Evolutionary conservation across 2,888 invertebrate genomes (phyloP).

Genomic region (Boloria euphrosyne): DNA sequence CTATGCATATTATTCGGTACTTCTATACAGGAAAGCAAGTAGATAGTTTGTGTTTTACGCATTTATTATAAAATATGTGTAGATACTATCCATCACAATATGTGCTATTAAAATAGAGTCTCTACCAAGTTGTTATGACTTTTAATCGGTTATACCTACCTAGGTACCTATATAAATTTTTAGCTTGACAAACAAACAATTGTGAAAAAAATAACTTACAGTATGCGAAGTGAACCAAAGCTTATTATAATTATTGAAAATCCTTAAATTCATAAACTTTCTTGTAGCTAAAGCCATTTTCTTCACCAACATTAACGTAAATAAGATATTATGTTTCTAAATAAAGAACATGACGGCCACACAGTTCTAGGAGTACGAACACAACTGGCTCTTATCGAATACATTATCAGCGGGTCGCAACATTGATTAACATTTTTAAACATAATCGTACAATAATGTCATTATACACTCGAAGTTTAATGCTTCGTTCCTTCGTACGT

Average conservation of each 20-base stretch:
- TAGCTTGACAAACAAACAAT: too few relatives aligned
- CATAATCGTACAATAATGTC: constrained; percentile 33
- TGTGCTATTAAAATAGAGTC: too few relatives aligned
- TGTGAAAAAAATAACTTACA: constrained; percentile 55
- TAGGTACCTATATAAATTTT: too few relatives aligned
- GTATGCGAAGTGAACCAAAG: constrained; percentile 51
- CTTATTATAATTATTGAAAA: constrained; percentile 56
- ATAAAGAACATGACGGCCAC: constrained; percentile 41
- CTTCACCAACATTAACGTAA: constrained; percentile 37
- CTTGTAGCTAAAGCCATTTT: constrained; percentile 66
- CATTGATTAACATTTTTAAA: constrained; percentile 67
- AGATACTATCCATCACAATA: too few relatives aligned
- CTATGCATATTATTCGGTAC: too few relatives aligned
- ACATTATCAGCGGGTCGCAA: constrained; percentile 60
- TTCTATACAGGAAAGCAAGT: too few relatives aligned
- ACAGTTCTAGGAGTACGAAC: constrained; percentile 26
- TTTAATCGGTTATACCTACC: too few relatives aligned
- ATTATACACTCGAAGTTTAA: constrained; percentile 53
- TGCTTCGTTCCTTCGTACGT: constrained; percentile 46
- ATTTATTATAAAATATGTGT: too few relatives aligned
- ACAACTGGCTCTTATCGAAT: constrained; percentile 63
- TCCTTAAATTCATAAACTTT: constrained; percentile 60
- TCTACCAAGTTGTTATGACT: too few relatives aligned
- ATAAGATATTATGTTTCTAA: constrained; percentile 16
- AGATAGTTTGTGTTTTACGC: too few relatives aligned